phyloP scores from a whole-genome alignment of 2,888 invertebrate species.

The Lordiphosa fenestrarum region DNA sequence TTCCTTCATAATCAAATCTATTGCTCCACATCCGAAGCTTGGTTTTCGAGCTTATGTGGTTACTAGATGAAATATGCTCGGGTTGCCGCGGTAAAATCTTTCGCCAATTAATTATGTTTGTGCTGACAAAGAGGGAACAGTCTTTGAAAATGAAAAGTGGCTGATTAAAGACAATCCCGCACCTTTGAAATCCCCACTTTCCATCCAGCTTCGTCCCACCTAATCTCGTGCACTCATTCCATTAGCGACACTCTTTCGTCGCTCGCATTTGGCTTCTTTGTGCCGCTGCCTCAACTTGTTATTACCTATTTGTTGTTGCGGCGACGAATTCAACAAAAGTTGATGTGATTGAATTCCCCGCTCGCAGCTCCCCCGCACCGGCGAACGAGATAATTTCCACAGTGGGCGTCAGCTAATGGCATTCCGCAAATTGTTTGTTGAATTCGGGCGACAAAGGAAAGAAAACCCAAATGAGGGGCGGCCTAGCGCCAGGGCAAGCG shows the following conservation, averaged over 20 bases:
- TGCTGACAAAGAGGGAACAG: too few relatives aligned
- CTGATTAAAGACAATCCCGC: too few relatives aligned
- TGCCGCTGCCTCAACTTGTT: constrained; percentile 31
- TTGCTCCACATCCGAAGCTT: background rate
- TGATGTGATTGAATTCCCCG: constrained; percentile 68
- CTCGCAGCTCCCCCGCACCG: constrained; percentile 15
- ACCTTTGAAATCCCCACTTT: background rate
- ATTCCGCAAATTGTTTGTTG: constrained; percentile 73
- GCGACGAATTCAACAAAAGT: constrained; percentile 52
- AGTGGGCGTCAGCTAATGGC: constrained; percentile 73
- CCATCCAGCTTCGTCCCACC: background rate
- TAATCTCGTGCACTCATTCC: constrained; percentile 25
- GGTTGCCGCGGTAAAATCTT: constrained; percentile 11
- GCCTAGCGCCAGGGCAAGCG: constrained; percentile 37
- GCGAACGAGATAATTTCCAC: constrained; percentile 59
- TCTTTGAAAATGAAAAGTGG: too few relatives aligned
- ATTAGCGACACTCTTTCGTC: constrained; percentile 30
- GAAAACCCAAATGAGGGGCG: constrained; percentile 29
- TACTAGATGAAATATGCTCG: too few relatives aligned
- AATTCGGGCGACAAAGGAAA: constrained; percentile 35
- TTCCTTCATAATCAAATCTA: too few relatives aligned
- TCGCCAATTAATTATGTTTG: constrained; percentile 12
- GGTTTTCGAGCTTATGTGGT: constrained; percentile 11
- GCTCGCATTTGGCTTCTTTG: constrained; percentile 34
- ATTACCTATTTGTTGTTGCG: constrained; percentile 43